Conservation (phyloP, 2,888 invertebrate genomes). For the Xestia sexstrigata region DNA sequence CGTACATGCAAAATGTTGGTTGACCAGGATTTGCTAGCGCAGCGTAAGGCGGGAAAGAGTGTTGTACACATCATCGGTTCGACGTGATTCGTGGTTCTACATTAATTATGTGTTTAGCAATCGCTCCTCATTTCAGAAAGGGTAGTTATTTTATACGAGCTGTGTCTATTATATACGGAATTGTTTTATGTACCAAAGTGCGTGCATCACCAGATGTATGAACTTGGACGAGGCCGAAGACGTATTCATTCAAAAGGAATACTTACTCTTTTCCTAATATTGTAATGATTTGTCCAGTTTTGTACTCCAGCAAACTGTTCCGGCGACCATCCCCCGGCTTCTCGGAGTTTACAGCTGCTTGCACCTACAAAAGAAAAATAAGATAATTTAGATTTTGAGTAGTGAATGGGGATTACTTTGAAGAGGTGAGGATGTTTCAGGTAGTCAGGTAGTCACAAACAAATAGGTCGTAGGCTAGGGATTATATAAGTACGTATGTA, state of each 20-base stretch:
- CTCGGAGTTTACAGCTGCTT: conserved; percentile 92
- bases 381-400: background rate
- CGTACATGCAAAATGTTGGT: background rate
- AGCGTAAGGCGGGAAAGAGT: background rate
- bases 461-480: background rate
- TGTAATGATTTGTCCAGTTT: conserved; percentile 97
- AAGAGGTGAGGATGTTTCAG: too few species aligned
- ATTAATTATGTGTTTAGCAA: too few species aligned
- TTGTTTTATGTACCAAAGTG: background rate
- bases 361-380: conserved; percentile 86
- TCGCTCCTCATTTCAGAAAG: background rate
- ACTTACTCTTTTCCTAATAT: conserved; percentile 92
- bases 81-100: background rate
- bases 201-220: background rate
- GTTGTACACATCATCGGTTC: background rate
- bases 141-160: background rate
- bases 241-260: background rate
- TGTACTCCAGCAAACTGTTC: conserved; percentile 94
- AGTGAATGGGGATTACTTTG: background rate
- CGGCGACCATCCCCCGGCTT: conserved; percentile 85
- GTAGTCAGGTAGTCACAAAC: too few species aligned
- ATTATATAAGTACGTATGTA: background rate
- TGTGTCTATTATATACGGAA: background rate
- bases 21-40: background rate
- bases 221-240: background rate